Percentiles rank a stretch among this genome's conserved stretches.
These are phyloP conservation scores for Drosophila gaucha DNA, from an alignment of 2,888 invertebrate species.

Conservation along the genomic window DNA sequence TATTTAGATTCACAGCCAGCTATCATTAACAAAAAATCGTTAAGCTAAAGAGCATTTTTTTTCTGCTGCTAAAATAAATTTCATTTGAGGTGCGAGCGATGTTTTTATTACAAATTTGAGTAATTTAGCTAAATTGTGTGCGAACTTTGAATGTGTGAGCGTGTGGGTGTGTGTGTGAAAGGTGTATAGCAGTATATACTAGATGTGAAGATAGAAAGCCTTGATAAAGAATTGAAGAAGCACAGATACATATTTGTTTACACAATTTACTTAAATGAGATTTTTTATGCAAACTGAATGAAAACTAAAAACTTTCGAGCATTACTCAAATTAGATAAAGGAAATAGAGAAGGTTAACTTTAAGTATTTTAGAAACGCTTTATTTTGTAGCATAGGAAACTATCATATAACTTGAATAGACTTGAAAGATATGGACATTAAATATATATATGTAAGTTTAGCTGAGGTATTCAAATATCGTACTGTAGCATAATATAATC, in stretches of 20 bases:
- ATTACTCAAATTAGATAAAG: too few relatives aligned
- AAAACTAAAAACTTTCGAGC: too few relatives aligned
- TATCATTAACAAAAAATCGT: slow-evolving; percentile 41
- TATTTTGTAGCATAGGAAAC: too few relatives aligned
- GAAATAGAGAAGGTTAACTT: too few relatives aligned
- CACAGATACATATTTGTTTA: neutral
- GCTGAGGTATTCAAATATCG: too few relatives aligned
- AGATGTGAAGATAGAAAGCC: slow-evolving; percentile 4
- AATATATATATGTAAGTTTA: too few relatives aligned
- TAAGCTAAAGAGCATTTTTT: slow-evolving; percentile 32
- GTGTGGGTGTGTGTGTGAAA: neutral
- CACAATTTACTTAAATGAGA: neutral
- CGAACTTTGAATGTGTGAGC: slow-evolving; percentile 20
- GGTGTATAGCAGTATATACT: too few relatives aligned
- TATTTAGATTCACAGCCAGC: slow-evolving; percentile 14
- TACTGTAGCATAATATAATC: too few relatives aligned
- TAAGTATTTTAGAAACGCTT: too few relatives aligned
- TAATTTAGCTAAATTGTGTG: slow-evolving; percentile 42
- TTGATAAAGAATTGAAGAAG: neutral
- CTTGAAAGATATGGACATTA: too few relatives aligned
- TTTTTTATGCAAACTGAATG: neutral
- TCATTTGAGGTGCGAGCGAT: slow-evolving; percentile 42
- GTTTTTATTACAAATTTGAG: slow-evolving; percentile 63
- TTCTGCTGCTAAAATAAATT: slow-evolving; percentile 13
- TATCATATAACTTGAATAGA: too few relatives aligned